Evolutionary conservation across 2,797 vertebrate species (phyloP).

Genomic region (Anguilla pacifica): DNA sequence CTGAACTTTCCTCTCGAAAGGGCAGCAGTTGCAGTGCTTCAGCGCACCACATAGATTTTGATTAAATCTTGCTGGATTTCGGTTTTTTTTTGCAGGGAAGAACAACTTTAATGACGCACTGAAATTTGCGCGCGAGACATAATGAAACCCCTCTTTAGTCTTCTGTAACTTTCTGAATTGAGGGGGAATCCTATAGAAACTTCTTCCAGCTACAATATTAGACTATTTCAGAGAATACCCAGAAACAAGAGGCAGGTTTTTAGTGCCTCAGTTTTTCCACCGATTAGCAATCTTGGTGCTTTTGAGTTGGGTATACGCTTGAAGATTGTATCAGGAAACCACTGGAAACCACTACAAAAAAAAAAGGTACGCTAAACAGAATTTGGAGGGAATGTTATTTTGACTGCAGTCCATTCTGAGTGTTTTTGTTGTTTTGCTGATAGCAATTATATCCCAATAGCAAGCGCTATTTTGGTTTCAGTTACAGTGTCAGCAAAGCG

Average conservation of each 20-base stretch:
- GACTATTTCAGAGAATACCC: neutral
- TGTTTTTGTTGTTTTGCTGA: neutral
- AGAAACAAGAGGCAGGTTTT: neutral
- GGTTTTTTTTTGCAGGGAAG: neutral
- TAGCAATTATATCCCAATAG: too few species aligned
- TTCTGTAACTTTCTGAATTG: neutral
- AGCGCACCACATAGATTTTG: neutral
- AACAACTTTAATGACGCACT: neutral
- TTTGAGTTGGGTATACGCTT: neutral
- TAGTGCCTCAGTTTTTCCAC: neutral
- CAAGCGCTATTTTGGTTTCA: too few species aligned
- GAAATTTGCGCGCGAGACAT: neutral
- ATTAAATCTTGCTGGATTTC: neutral
- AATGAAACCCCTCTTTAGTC: neutral
- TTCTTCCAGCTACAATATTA: neutral
- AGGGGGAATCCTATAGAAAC: neutral
- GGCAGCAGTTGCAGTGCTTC: neutral
- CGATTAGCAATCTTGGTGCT: neutral
- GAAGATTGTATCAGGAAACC: neutral
- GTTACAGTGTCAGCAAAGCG: neutral
- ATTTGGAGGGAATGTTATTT: neutral
- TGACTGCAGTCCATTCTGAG: neutral
- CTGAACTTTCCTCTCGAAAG: neutral
- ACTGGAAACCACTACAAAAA: slow-evolving; percentile 12
- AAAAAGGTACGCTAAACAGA: neutral